These are phyloP conservation scores for Chymomyza amoena DNA, from an alignment of 2,888 invertebrate genomes.

Conservation along the genomic window DNA sequence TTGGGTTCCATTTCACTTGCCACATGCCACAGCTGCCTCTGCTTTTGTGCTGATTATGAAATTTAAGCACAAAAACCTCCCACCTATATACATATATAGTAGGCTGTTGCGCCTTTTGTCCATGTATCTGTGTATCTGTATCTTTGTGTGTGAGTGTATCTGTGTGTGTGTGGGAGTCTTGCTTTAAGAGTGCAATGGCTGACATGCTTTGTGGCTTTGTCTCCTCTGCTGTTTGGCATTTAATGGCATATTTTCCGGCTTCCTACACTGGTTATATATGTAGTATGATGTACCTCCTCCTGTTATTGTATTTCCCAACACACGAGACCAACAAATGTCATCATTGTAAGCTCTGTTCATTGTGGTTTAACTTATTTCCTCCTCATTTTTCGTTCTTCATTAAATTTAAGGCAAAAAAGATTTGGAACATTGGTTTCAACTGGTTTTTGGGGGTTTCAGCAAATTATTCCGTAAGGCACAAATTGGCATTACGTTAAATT, in stretches of 20 bases:
- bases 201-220: slow-evolving; percentile 10
- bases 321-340: slow-evolving; percentile 14
- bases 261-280: slow-evolving; percentile 16
- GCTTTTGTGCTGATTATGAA: slow-evolving; percentile 71
- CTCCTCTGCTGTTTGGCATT: slow-evolving; percentile 49
- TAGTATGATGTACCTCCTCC: neutral
- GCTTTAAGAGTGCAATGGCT: slow-evolving; percentile 1
- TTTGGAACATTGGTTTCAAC: neutral
- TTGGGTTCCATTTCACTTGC: slow-evolving; percentile 30
- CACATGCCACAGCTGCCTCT: slow-evolving; percentile 20
- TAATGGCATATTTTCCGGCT: slow-evolving; percentile 67
- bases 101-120: slow-evolving; percentile 38
- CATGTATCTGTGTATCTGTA: neutral
- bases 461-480: neutral
- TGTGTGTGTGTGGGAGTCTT: neutral
- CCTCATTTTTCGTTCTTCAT: slow-evolving; percentile 49
- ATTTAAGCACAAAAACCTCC: slow-evolving; percentile 64
- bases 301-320: neutral
- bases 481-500: neutral
- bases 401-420: slow-evolving; percentile 53
- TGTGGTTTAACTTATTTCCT: slow-evolving; percentile 38
- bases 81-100: neutral
- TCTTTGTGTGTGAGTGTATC: too few species aligned
- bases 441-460: neutral
- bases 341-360: slow-evolving; percentile 17